Conservation (phyloP, 2,888 invertebrate genomes). For the Hyles lineata region DNA sequence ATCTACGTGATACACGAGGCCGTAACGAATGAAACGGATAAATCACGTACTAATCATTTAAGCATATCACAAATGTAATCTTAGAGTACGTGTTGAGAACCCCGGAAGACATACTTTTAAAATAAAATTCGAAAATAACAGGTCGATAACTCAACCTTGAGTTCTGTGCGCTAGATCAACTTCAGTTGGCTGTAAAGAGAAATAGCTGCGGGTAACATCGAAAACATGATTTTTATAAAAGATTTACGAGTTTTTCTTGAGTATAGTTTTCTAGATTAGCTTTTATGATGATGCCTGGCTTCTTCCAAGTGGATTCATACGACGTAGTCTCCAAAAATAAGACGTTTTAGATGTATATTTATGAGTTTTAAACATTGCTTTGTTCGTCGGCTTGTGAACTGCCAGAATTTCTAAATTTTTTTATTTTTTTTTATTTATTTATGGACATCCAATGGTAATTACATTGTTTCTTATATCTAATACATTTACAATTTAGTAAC, state of each 20-base stretch:
- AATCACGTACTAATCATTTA: slow-evolving; percentile 13
- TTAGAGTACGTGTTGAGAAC: background rate
- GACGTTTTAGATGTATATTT: too few relatives aligned
- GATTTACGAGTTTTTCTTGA: background rate
- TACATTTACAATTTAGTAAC: too few relatives aligned
- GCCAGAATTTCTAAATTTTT: too few relatives aligned
- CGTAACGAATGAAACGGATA: background rate
- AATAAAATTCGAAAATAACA: background rate
- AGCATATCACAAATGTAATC: background rate
- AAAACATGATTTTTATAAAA: background rate
- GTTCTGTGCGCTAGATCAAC: background rate
- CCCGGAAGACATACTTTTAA: background rate
- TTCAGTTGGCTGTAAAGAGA: background rate
- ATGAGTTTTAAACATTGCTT: too few relatives aligned
- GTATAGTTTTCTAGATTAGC: too few relatives aligned
- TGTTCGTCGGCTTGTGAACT: too few relatives aligned
- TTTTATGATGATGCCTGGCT: too few relatives aligned
- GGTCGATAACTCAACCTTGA: slow-evolving; percentile 19
- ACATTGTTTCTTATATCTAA: too few relatives aligned
- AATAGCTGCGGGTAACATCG: background rate
- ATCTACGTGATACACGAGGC: slow-evolving; percentile 19
- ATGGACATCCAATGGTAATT: too few relatives aligned
- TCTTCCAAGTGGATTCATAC: too few relatives aligned
- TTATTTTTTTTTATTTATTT: too few relatives aligned
- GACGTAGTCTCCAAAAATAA: too few relatives aligned